Percentiles rank a stretch among this genome's conserved stretches.
These are phyloP conservation scores for Halisarca cf. caerulea DNA, from an alignment of 37 sponge, comb jelly and placozoan genomes.

Conservation along the genomic window DNA sequence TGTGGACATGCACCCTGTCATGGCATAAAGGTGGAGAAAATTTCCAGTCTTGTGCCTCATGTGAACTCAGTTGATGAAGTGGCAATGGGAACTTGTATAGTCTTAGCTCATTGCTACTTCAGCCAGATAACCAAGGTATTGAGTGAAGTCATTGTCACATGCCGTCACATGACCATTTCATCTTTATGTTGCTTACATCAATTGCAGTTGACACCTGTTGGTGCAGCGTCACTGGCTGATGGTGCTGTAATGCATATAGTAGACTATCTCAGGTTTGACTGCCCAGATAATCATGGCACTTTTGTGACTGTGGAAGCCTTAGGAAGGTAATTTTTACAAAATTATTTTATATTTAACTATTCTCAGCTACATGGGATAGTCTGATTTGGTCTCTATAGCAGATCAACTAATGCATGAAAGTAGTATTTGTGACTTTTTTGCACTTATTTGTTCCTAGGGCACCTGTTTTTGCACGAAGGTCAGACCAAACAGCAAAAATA, in stretches of 20 bases:
- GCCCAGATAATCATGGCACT: conserved; percentile 48
- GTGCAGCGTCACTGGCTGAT: conserved; percentile 54
- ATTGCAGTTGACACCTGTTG: conserved; percentile 47
- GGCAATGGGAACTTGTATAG: conserved; percentile 38
- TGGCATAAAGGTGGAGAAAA: conserved; percentile 42
- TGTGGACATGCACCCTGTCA: no score
- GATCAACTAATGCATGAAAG: no score
- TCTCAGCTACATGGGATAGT: no score
- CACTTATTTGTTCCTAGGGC: conserved; percentile 13
- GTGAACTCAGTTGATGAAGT: conserved; percentile 39
- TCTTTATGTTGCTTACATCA: neutral
- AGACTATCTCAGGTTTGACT: conserved; percentile 47
- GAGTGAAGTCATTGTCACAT: no score
- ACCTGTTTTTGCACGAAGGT: conserved; percentile 44
- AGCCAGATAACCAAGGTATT: conserved; percentile 46
- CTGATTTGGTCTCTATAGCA: neutral
- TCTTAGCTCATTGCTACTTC: conserved; percentile 29
- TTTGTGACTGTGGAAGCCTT: conserved; percentile 46
- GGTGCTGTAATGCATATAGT: conserved; percentile 51
- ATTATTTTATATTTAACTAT: no score
- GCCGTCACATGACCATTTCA: neutral
- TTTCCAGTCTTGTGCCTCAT: conserved; percentile 25
- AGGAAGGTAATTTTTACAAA: conserved; percentile 49
- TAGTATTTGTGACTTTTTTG: no score
- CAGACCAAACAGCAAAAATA: conserved; percentile 21